phyloP scores from a whole-genome alignment of 2,888 invertebrate genomes.

The Drosophila algonquin region DNA sequence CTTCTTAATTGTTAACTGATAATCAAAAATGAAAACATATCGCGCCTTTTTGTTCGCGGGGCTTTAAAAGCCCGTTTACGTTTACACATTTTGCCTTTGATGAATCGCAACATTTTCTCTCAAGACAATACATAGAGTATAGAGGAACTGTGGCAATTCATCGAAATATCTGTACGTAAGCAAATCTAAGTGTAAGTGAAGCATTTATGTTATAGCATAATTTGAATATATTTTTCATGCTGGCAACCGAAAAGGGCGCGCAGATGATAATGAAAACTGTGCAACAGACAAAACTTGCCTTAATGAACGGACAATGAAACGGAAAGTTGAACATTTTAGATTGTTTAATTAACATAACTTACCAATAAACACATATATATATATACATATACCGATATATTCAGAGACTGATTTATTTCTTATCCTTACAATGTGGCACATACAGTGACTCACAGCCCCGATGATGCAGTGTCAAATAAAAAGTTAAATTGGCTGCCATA shows the following conservation, averaged over 20 bases:
- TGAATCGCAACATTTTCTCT: conserved; percentile 40
- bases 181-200: conserved; percentile 60
- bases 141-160: conserved; percentile 36
- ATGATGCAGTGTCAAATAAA: too few relatives aligned
- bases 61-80: conserved; percentile 58
- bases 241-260: conserved; percentile 49
- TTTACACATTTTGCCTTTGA: background rate
- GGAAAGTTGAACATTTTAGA: conserved; percentile 71
- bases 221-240: conserved; percentile 47
- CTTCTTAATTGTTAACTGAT: conserved; percentile 47
- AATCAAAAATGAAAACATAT: conserved; percentile 63
- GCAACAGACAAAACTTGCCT: conserved; percentile 74
- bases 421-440: too few relatives aligned
- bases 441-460: too few relatives aligned
- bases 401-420: too few relatives aligned
- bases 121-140: background rate
- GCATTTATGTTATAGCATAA: conserved; percentile 68
- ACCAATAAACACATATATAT: conserved; percentile 60
- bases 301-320: conserved; percentile 81
- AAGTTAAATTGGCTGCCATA: too few relatives aligned
- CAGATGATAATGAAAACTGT: conserved; percentile 37
- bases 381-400: conserved; percentile 9
- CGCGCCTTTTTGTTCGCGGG: conserved; percentile 57
- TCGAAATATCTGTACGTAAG: conserved; percentile 47
- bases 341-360: conserved; percentile 70